Base-by-base conservation (phyloP, 2,888 invertebrate genomes). In the Amblyjoppa proteus region DNA sequence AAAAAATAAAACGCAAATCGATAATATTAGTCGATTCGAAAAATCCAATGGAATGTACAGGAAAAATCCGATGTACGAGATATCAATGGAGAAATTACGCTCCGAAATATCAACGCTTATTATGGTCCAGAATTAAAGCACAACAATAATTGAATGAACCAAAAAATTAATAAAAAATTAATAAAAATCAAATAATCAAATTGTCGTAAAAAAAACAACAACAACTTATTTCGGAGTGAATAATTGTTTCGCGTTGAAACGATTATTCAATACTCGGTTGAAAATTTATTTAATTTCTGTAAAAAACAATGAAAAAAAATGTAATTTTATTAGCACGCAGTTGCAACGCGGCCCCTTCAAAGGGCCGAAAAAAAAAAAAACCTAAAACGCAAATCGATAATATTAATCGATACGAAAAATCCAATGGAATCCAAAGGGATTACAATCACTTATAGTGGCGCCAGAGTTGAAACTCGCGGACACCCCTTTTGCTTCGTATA, bases 401-500 rank as follows among this genome's bases (percentile, higher is more conserved):
- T 85, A 83, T 85, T 76, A 85, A 85, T 85, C 82, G 82, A 85
- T 85, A 75, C 13, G 51, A 76, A 83, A 82, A 85, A 80, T 85
- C 56, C 73, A 74, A 83, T 83, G 80, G 69, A 83, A 83, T 85
- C 83, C 77, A 49, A 77, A 85, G 83, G 85, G 85, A 85, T 85
- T 85, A 85, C 83, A 85, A 83, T 85, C 85, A 85, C 83, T 85
- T 85, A 85, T 77, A 80, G 79, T 66, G 61, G 73, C 76, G 76
- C 34, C 20, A 13, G 70, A 13, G 34, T 31, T 64, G 64, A 38
- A 5, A 34, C 31, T 61, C 38, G 53, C 16, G 68, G 16, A 61
- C 81, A 76, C 74, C 83, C 85, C 77, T 86, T 86, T 86, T 83
- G 85, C 85, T 83, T 86, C 85, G 85, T 79, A 83, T 83, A 86